Conservation (phyloP, 2,797 vertebrate species). For the Cossypha caffra region DNA sequence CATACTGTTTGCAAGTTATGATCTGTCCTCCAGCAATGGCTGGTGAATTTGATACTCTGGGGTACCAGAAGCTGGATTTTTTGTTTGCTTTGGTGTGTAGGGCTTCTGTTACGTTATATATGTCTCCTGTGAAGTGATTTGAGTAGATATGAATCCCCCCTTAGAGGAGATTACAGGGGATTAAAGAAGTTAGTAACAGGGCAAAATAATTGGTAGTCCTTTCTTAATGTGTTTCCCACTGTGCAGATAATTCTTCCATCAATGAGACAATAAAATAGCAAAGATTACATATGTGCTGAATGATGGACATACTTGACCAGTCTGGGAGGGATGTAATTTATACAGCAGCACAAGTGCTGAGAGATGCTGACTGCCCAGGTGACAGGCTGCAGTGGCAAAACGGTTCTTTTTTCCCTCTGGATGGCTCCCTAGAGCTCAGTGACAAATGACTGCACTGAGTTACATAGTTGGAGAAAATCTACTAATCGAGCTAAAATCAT, state of each 20-base stretch:
- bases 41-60: background rate
- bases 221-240: slow-evolving; percentile 62
- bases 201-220: slow-evolving; percentile 32
- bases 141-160: slow-evolving; percentile 2
- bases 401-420: slow-evolving; percentile 8
- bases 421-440: slow-evolving; percentile 44
- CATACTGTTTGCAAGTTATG: background rate
- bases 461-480: slow-evolving; percentile 29
- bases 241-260: slow-evolving; percentile 63
- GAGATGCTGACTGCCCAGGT: slow-evolving; percentile 59
- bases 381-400: slow-evolving; percentile 25
- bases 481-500: background rate
- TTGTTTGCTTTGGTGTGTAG: background rate
- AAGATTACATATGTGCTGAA: slow-evolving; percentile 64
- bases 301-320: slow-evolving; percentile 65
- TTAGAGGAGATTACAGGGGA: slow-evolving; percentile 54
- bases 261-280: slow-evolving; percentile 58
- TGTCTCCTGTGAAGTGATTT: slow-evolving; percentile 36
- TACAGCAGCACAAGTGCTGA: slow-evolving; percentile 61
- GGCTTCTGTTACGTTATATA: background rate
- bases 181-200: slow-evolving; percentile 42
- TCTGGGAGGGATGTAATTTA: slow-evolving; percentile 53
- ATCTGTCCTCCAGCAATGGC: background rate
- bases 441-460: slow-evolving; percentile 51
- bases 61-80: background rate